phyloP scores from a whole-genome alignment of 1,140 invertebrate genomes.

The Nephila pilipes region DNA sequence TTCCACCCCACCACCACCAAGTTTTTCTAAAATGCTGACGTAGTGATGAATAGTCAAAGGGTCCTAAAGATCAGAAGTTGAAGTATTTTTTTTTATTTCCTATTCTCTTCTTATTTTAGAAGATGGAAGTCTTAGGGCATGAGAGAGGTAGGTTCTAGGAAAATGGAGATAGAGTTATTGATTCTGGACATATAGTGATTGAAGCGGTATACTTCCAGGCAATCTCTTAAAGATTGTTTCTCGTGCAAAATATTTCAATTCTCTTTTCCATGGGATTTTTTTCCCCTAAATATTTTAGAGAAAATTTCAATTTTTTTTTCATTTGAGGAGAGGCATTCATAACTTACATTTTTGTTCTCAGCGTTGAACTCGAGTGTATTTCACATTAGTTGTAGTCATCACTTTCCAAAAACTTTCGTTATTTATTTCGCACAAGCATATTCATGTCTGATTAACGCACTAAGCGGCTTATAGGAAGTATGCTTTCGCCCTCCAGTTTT shows the following conservation, averaged over 20 bases:
- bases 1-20: no score
- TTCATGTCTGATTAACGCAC: no score
- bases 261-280: slow-evolving; percentile 4
- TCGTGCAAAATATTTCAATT: slow-evolving; percentile 14
- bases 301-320: neutral
- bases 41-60: slow-evolving; percentile 64
- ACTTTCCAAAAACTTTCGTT: no score
- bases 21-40: slow-evolving; percentile 61
- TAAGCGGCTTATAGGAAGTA: no score
- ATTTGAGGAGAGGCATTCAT: neutral
- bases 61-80: slow-evolving; percentile 54
- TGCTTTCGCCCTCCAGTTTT: no score
- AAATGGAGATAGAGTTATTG: slow-evolving; percentile 53
- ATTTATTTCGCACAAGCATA: no score
- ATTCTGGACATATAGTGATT: slow-evolving; percentile 62
- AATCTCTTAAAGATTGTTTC: slow-evolving; percentile 50
- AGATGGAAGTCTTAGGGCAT: neutral
- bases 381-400: no score
- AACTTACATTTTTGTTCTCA: no score
- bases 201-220: slow-evolving; percentile 17
- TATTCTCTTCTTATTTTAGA: neutral
- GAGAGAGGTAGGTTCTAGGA: neutral
- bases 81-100: slow-evolving; percentile 48
- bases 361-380: no score
- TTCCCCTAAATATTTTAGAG: neutral